Evolutionary conservation across 2,113 vertebrate species (phyloP).

Genomic region (Abramis brama): DNA sequence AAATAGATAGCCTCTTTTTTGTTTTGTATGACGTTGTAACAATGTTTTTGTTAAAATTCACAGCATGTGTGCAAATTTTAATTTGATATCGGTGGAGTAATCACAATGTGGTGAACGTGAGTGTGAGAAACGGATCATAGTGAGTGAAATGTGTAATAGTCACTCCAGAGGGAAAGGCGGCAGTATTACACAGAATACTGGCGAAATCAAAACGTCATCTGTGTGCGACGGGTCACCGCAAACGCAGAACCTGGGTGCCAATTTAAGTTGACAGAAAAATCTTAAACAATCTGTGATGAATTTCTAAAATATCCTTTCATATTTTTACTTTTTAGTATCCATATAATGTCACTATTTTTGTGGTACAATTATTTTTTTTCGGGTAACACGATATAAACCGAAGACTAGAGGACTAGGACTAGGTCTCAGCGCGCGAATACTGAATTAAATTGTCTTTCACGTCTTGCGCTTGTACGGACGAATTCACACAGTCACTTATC

Average conservation of each 20-base stretch:
- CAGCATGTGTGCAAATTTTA: background rate
- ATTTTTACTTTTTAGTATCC: background rate
- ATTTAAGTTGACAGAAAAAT: slow-evolving; percentile 56
- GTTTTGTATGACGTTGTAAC: too few relatives aligned
- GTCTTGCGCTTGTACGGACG: too few relatives aligned
- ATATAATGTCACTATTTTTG: background rate
- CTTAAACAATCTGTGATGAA: slow-evolving; percentile 54
- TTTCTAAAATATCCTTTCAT: too few relatives aligned
- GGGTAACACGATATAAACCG: background rate
- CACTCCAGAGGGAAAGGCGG: background rate
- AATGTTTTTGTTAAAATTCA: background rate
- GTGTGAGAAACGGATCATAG: background rate
- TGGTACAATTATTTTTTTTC: background rate
- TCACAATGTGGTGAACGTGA: slow-evolving; percentile 30
- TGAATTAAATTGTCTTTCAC: too few relatives aligned
- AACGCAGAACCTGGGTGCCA: slow-evolving; percentile 65
- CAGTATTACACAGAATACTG: background rate
- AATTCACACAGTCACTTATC: too few relatives aligned
- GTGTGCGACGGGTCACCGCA: slow-evolving; percentile 23
- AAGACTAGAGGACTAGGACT: background rate
- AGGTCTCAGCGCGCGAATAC: too few relatives aligned
- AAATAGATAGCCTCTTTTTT: too few relatives aligned
- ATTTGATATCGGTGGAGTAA: background rate
- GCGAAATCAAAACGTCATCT: slow-evolving; percentile 40
- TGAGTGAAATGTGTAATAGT: background rate